phyloP scores from a whole-genome alignment of 2,113 vertebrate genomes.

The Felis catus region DNA sequence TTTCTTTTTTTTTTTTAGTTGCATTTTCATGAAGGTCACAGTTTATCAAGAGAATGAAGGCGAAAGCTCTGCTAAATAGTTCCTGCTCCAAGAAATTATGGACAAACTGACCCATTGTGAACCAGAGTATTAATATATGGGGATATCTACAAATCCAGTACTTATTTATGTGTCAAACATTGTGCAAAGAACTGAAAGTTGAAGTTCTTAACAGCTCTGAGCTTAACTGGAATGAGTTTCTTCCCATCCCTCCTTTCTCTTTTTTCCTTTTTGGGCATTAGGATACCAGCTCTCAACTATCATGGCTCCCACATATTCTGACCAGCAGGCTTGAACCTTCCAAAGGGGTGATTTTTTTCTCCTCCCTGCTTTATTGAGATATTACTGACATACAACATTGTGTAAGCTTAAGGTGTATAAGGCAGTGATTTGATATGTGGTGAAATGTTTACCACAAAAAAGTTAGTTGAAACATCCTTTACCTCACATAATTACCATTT shows the following conservation, averaged over 20 bases:
- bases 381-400: background rate
- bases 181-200: background rate
- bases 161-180: background rate
- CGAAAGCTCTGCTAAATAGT: background rate
- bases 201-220: background rate
- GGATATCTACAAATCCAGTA: background rate
- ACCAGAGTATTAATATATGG: background rate
- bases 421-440: background rate
- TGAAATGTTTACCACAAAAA: background rate
- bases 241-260: background rate
- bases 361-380: background rate
- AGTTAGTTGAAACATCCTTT: background rate
- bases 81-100: background rate
- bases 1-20: background rate
- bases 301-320: background rate
- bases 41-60: constrained; percentile 33
- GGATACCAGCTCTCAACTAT: background rate
- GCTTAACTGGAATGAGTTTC: background rate
- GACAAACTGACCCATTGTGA: background rate
- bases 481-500: background rate
- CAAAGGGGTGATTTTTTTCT: background rate
- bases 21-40: background rate
- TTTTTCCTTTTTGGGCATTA: background rate
- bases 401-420: background rate
- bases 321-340: background rate